These are phyloP conservation scores for Dendroctonus ponderosae DNA, from an alignment of 1,140 invertebrate species.

Conservation along the genomic window DNA sequence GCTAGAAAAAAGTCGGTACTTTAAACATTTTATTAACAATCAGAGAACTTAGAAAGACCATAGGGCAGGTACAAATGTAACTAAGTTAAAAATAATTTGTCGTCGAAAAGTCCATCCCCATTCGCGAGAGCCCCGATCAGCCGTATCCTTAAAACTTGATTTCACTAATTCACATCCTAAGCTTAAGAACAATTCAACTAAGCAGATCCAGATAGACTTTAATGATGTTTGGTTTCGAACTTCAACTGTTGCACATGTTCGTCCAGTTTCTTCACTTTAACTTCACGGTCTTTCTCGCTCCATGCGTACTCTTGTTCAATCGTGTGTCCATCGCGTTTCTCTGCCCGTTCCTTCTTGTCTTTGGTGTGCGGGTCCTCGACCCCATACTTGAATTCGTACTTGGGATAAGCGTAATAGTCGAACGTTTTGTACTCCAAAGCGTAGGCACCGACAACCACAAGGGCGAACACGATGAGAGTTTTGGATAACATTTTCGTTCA, in stretches of 20 bases:
- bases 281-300: conserved; percentile 42
- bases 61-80: no score
- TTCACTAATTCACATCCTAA: no score
- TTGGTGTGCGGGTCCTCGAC: conserved; percentile 57
- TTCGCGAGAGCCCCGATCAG: no score
- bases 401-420: conserved; percentile 52
- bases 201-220: not conserved
- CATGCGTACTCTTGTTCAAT: conserved; percentile 25
- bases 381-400: conserved; percentile 58
- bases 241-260: conserved; percentile 12
- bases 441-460: conserved; percentile 10
- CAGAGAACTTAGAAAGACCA: no score
- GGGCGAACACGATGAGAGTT: conserved; percentile 13
- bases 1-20: no score
- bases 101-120: no score
- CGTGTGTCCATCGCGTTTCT: conserved; percentile 54
- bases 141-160: no score
- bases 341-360: conserved; percentile 43
- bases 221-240: conserved; percentile 11
- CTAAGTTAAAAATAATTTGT: no score
- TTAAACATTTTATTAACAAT: no score
- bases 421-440: conserved; percentile 15
- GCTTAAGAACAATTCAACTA: no score
- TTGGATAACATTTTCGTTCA: conserved; percentile 15
- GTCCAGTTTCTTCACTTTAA: conserved; percentile 21